Base-by-base conservation (phyloP, 2,888 invertebrate species). In the Drosophila demipolita region DNA sequence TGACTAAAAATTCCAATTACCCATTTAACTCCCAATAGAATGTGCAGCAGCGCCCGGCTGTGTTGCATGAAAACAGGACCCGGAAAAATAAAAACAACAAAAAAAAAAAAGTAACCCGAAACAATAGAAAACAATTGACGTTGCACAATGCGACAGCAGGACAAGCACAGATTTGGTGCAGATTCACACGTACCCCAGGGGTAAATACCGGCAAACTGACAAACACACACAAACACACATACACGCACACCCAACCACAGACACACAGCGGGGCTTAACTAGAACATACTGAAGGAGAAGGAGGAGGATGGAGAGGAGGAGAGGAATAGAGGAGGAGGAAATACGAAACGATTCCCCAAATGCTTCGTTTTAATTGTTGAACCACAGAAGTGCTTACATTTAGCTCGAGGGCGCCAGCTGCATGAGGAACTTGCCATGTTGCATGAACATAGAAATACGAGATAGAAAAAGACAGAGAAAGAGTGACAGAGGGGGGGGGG, bases 381-480 rank as follows among this genome's bases (percentile, higher is more conserved):
- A 66, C 83, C 83, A 74, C 83, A 88, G 73, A 82, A 90, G 84
- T 85, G 86, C 86, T 87, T 74, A 78, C 88, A 85, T 78, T 82
- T 78, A 38, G 65, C 82, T 63, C n/a, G 45, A 61, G 68, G 78
- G 74, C 52, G 53, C 33, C 78, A 64, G 64, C 50, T 61, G 68
- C 60, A 61, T 33, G 73, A 59, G 55, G 40, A 60, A 29, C 64
- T 50, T 57, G 73, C 53, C 53, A 75, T 45, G 48, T 32, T 54
- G 42, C 33, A 55, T 17, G 38, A 12, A 64, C 26, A 55, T 33
- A 50, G 8, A 55, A 29, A 50, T 55, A 29, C 15, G 20, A 55
- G 36, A 11, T 23, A 23, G 29, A 32, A 20, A 3, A 15, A 6
- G 32, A 17, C 12, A 3, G 15, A 15, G 5, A 6, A 42, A n/a